A percentile compares a stretch with the other conserved stretches of the same genome.
Conservation (phyloP, 2,797 vertebrate species). For the Acridotheres tristis region DNA sequence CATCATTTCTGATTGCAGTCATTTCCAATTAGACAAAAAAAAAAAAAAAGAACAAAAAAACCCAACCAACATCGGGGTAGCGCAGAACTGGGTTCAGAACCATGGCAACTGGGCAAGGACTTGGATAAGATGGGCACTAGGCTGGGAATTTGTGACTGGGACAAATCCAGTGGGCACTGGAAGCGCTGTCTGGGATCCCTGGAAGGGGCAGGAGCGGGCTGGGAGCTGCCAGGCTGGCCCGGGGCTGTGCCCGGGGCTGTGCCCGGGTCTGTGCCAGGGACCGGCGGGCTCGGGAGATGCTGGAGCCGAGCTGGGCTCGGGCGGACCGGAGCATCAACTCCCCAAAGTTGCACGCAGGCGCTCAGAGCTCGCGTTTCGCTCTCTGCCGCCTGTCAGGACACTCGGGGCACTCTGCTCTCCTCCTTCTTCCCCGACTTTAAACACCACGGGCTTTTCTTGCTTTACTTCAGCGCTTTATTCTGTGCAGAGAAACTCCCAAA, state of each 20-base stretch:
- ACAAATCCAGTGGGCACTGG: background rate
- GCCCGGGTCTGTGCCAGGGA: background rate
- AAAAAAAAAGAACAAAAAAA: background rate
- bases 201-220: background rate
- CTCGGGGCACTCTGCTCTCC: background rate
- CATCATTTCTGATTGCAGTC: background rate
- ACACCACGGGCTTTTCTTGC: accelerated
- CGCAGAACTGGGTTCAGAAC: background rate
- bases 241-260: background rate
- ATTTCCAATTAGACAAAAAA: background rate
- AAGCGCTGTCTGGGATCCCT: background rate
- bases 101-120: accelerated
- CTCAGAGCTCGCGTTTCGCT: background rate
- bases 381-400: background rate
- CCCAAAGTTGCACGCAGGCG: background rate
- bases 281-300: background rate
- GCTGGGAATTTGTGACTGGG: background rate
- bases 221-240: background rate
- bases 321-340: no score
- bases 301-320: background rate
- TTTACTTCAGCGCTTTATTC: background rate
- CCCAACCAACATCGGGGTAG: background rate
- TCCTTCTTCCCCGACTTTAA: background rate
- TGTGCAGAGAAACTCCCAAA: background rate
- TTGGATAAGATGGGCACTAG: accelerated